Conservation (phyloP, 2,888 invertebrate genomes). For the Dichetophora obliterata region DNA sequence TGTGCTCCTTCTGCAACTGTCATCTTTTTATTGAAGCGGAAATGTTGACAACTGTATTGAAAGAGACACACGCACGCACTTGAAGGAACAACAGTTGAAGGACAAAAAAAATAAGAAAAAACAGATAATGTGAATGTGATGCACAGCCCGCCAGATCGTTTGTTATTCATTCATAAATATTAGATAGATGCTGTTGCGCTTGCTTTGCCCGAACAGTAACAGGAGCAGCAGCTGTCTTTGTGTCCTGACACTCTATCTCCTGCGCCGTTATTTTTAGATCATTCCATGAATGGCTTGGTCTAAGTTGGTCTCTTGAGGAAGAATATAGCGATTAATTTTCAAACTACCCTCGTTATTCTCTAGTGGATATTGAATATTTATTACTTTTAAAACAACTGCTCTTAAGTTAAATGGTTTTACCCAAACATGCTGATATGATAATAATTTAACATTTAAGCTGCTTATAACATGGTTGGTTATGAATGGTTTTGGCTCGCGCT, state of each 20-base stretch:
- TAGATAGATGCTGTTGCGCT: slow-evolving; percentile 14
- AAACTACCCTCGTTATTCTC: too few relatives aligned
- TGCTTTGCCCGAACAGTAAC: not conserved
- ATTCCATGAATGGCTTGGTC: too few relatives aligned
- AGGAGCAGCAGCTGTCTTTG: slow-evolving; percentile 19
- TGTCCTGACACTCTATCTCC: not conserved
- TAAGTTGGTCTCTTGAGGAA: too few relatives aligned
- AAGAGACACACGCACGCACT: not conserved
- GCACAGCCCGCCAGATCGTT: slow-evolving; percentile 9
- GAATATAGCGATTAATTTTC: too few relatives aligned
- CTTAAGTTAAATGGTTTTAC: too few relatives aligned
- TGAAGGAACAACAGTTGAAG: not conserved
- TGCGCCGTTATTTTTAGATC: too few relatives aligned
- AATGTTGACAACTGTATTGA: slow-evolving; percentile 31
- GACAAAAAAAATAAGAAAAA: slow-evolving; percentile 26
- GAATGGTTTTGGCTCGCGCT: too few relatives aligned
- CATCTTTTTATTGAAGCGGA: slow-evolving; percentile 31
- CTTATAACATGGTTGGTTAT: too few relatives aligned
- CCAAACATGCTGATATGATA: too few relatives aligned
- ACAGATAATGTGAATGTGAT: not conserved
- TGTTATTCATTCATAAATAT: slow-evolving; percentile 26
- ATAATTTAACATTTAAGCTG: too few relatives aligned
- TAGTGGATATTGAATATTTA: too few relatives aligned
- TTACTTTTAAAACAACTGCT: too few relatives aligned
- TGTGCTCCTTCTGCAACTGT: slow-evolving; percentile 25